Percentiles rank a stretch among this genome's conserved stretches.
Conservation (phyloP, 2,113 vertebrate genomes). For the Bubo blakistoni region DNA sequence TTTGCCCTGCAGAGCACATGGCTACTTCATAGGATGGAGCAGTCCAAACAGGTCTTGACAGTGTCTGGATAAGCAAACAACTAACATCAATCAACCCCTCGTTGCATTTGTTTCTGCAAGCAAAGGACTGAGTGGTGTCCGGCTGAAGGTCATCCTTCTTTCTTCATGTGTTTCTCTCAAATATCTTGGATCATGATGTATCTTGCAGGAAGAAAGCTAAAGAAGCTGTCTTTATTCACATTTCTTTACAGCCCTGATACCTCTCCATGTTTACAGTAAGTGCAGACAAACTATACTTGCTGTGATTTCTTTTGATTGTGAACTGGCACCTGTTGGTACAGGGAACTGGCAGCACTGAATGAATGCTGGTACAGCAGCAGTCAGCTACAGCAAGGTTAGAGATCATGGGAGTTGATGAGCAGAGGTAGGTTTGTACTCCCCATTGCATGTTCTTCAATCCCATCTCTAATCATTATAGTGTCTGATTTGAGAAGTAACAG, state of each 20-base stretch:
- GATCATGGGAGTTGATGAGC: not conserved
- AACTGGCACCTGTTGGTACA: not conserved
- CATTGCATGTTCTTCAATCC: not conserved
- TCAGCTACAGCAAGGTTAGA: not conserved
- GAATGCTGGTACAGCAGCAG: not conserved
- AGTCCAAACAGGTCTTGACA: not conserved
- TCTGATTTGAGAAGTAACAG: not conserved
- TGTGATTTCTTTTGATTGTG: not conserved
- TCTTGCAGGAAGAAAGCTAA: not conserved
- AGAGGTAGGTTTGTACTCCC: not conserved
- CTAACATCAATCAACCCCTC: not conserved
- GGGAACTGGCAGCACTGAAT: not conserved
- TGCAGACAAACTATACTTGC: not conserved
- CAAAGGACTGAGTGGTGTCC: not conserved
- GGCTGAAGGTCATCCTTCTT: not conserved
- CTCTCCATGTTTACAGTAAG: not conserved
- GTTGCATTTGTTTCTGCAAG: not conserved
- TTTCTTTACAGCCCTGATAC: not conserved
- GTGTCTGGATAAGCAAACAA: not conserved
- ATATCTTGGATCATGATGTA: not conserved
- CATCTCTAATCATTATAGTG: not conserved
- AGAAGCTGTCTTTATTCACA: not conserved
- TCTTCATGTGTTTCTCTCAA: not conserved
- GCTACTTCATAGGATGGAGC: not conserved
- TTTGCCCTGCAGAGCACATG: not conserved